Evolutionary conservation across 2,888 invertebrate genomes (phyloP).

Genomic region (Campoplex capitator): DNA sequence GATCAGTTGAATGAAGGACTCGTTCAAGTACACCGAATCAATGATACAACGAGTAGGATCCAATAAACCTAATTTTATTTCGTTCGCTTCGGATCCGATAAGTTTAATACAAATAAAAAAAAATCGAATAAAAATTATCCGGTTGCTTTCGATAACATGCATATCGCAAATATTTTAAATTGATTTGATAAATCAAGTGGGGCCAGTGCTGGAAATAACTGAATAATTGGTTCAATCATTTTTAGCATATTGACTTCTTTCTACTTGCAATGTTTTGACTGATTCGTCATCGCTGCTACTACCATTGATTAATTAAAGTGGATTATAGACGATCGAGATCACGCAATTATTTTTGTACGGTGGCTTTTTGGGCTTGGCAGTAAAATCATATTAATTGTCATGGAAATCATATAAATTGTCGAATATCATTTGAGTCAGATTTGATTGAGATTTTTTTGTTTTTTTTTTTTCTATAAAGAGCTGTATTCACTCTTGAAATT

Average conservation of each 20-base stretch:
- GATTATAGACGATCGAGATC: slow-evolving; percentile 18
- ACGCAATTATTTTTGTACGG: background rate
- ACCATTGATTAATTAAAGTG: slow-evolving; percentile 20
- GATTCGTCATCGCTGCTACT: background rate
- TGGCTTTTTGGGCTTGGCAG: background rate
- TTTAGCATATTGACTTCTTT: background rate
- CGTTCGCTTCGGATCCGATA: background rate
- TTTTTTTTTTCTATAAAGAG: slow-evolving; percentile 26
- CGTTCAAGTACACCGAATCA: background rate
- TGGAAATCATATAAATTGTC: slow-evolving; percentile 21
- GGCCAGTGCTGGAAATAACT: background rate
- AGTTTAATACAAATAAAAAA: background rate
- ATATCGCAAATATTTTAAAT: background rate
- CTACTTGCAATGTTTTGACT: background rate
- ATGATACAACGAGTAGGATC: background rate
- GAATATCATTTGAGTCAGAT: slow-evolving; percentile 17
- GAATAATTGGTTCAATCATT: background rate
- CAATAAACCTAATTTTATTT: background rate
- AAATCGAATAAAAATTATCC: background rate
- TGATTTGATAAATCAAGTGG: background rate
- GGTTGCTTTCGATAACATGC: background rate
- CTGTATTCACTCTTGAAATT: slow-evolving; percentile 11
- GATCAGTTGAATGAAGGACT: too few species aligned
- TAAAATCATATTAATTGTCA: slow-evolving; percentile 33
- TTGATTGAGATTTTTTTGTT: background rate